Conservation (phyloP, 1,140 invertebrate species). For the Lepidurus couesii region DNA sequence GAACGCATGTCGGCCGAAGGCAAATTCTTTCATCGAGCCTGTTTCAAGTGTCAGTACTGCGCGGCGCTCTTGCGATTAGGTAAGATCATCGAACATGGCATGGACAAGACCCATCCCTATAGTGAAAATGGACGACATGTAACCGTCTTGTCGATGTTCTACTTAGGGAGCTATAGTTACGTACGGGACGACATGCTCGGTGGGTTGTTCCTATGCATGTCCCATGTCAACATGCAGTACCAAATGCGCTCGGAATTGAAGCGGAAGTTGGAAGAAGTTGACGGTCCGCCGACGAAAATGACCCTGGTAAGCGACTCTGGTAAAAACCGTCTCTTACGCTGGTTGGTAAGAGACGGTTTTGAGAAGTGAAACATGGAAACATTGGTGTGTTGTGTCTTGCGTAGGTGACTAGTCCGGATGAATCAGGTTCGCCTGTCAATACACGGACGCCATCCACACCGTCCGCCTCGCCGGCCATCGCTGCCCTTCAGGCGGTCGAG, state of each 20-base stretch:
- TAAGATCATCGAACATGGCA: constrained; percentile 40
- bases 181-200: constrained; percentile 35
- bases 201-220: constrained; percentile 70
- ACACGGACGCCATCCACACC: neutral
- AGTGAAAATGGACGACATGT: no score
- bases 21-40: constrained; percentile 77
- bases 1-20: constrained; percentile 79
- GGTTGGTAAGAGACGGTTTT: neutral
- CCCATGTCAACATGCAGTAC: constrained; percentile 54
- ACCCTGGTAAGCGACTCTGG: neutral
- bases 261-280: constrained; percentile 4
- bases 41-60: constrained; percentile 72
- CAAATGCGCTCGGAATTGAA: constrained; percentile 31
- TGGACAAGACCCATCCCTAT: no score
- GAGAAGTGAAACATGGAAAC: neutral
- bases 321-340: neutral
- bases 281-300: neutral
- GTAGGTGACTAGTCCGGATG: neutral
- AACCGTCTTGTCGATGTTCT: no score
- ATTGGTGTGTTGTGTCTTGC: neutral
- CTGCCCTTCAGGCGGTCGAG: constrained; percentile 25
- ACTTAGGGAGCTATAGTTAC: constrained; percentile 35
- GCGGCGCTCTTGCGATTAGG: constrained; percentile 61
- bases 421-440: neutral
- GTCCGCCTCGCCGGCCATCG: neutral